A percentile compares a stretch with the other conserved stretches of the same genome.
These are phyloP conservation scores for Actinia tenebrosa DNA, from an alignment of 64 coral and sea anemone species.

Conservation along the genomic window DNA sequence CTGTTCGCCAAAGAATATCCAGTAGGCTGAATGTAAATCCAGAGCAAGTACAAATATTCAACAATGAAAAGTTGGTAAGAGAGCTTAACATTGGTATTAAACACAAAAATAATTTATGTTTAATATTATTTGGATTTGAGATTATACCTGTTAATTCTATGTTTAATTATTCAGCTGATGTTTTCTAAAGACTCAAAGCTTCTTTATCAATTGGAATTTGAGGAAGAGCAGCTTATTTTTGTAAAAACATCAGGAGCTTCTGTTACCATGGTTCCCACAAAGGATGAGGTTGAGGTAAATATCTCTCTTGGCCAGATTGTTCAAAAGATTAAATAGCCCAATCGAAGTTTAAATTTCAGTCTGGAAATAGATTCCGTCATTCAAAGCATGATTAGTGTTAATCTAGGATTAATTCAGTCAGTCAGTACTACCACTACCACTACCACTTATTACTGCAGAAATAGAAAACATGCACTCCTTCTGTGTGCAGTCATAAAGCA, in stretches of 20 bases:
- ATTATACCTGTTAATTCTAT: not conserved
- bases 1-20: conserved; percentile 65
- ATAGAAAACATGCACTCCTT: too few species aligned
- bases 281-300: conserved; percentile 75
- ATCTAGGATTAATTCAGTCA: too few species aligned
- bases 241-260: conserved; percentile 70
- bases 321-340: too few species aligned
- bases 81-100: too few species aligned
- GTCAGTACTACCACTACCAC: too few species aligned
- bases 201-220: conserved; percentile 80
- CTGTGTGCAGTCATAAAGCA: too few species aligned
- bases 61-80: conserved; percentile 81
- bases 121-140: too few species aligned
- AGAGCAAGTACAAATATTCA: conserved; percentile 82
- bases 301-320: not conserved
- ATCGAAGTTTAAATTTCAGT: too few species aligned
- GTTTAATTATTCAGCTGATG: conserved; percentile 49
- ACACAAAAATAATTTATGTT: too few species aligned
- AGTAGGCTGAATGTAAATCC: conserved; percentile 59
- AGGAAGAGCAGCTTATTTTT: conserved; percentile 88
- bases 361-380: too few species aligned
- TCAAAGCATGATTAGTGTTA: too few species aligned
- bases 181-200: conserved; percentile 86
- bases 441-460: too few species aligned
- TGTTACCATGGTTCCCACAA: conserved; percentile 66